Conservation (phyloP, 1,140 invertebrate species). For the Odontomachus brunneus region DNA sequence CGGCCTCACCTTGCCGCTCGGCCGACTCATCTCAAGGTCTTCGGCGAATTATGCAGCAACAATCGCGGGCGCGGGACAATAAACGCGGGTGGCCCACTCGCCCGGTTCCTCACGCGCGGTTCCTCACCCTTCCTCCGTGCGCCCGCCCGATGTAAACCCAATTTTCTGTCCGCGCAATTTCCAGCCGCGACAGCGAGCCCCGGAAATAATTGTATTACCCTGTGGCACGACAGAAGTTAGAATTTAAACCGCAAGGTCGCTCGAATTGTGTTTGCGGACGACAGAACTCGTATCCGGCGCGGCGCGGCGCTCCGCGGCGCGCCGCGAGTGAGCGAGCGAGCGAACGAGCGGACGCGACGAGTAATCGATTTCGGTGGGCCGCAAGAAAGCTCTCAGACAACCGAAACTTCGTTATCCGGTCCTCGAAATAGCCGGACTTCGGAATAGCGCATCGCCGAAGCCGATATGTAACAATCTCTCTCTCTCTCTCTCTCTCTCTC, state of each 20-base stretch:
- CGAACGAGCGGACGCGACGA: slow-evolving; percentile 16
- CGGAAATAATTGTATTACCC: slow-evolving; percentile 69
- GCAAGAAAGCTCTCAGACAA: slow-evolving; percentile 61
- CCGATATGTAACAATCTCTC: too few relatives aligned
- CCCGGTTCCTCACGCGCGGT: neutral
- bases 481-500: neutral
- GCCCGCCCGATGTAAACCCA: slow-evolving; percentile 55
- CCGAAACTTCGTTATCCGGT: slow-evolving; percentile 68
- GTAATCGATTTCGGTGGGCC: slow-evolving; percentile 63
- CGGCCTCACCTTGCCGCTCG: slow-evolving; percentile 3
- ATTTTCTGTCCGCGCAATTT: slow-evolving; percentile 71
- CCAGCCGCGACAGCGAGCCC: slow-evolving; percentile 55
- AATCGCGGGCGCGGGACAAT: slow-evolving; percentile 6
- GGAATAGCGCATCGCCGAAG: too few relatives aligned
- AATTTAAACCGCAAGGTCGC: slow-evolving; percentile 72
- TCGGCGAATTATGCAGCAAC: slow-evolving; percentile 38
- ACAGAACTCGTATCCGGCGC: slow-evolving; percentile 33
- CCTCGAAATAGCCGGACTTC: neutral
- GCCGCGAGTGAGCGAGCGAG: neutral
- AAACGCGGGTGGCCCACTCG: neutral
- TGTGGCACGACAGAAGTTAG: slow-evolving; percentile 67
- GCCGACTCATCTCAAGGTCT: slow-evolving; percentile 30
- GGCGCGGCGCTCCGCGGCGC: neutral
- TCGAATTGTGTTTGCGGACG: slow-evolving; percentile 71
- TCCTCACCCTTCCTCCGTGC: too few relatives aligned